These are phyloP conservation scores for Balearica regulorum DNA, from an alignment of 2,797 vertebrate genomes.

Conservation along the genomic window DNA sequence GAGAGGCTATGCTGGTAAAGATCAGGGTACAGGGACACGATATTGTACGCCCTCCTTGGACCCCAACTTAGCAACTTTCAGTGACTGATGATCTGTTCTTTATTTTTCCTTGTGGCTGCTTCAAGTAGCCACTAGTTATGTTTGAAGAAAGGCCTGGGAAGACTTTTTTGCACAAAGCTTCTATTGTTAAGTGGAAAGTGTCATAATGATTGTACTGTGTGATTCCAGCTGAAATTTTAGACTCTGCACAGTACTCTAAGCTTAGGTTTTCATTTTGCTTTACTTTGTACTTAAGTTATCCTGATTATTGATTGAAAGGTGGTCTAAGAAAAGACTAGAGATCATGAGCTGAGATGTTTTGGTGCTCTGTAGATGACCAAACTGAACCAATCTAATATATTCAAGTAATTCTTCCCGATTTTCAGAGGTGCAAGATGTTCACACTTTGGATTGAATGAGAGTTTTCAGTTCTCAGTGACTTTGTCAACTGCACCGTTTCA, in stretches of 20 bases:
- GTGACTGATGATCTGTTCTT: neutral
- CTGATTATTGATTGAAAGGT: neutral
- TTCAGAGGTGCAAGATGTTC: neutral
- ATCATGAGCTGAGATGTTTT: neutral
- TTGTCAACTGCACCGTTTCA: neutral
- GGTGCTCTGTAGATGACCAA: neutral
- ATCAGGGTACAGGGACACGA: fast-evolving
- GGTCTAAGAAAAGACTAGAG: neutral
- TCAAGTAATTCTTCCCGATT: neutral
- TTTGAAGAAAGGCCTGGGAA: neutral
- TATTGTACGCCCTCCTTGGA: neutral
- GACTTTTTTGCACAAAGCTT: neutral
- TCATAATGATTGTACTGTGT: neutral
- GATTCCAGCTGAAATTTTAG: neutral
- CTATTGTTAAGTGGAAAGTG: neutral
- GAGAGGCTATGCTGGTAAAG: neutral
- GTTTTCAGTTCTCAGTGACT: neutral
- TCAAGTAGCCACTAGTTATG: neutral
- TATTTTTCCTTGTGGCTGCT: neutral
- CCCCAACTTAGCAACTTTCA: neutral
- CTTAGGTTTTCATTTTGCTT: neutral
- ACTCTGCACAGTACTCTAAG: neutral
- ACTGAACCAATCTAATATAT: fast-evolving
- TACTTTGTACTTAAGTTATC: neutral
- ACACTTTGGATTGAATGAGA: neutral